Evolutionary conservation across 2,888 invertebrate species (phyloP).

Genomic region (Aspidapion aeneum): DNA sequence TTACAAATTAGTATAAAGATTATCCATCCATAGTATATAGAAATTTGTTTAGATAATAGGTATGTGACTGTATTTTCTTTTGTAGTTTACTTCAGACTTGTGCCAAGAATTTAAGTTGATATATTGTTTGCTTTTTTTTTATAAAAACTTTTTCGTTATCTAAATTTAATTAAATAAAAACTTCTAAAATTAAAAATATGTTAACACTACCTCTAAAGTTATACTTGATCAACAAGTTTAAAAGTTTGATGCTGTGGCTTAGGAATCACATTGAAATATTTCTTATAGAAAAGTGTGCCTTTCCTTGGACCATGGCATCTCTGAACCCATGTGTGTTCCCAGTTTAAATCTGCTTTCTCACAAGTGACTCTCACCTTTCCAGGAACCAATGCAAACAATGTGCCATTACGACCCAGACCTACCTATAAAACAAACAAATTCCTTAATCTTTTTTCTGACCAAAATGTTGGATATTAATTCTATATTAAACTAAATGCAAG

Average conservation of each 20-base stretch:
- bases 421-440: constrained; percentile 60
- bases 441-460: neutral
- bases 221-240: constrained; percentile 69
- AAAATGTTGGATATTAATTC: neutral
- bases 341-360: constrained; percentile 76
- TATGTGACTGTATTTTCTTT: no score
- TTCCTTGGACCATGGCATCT: constrained; percentile 61
- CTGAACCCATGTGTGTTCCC: constrained; percentile 73
- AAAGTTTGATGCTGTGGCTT: constrained; percentile 75
- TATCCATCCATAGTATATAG: no score
- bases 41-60: no score
- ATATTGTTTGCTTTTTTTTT: no score
- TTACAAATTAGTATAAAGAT: no score
- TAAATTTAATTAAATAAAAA: no score
- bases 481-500: neutral
- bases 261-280: constrained; percentile 82
- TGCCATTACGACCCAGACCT: constrained; percentile 74
- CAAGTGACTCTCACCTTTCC: constrained; percentile 79
- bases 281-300: constrained; percentile 70
- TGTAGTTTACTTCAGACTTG: no score
- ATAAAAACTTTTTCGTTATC: no score
- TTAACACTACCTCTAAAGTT: no score
- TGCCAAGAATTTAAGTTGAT: no score
- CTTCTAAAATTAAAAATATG: no score
- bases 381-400: constrained; percentile 73